These are phyloP conservation scores for Paratilapia polleni DNA, from an alignment of 2,113 vertebrate species.

Conservation along the genomic window DNA sequence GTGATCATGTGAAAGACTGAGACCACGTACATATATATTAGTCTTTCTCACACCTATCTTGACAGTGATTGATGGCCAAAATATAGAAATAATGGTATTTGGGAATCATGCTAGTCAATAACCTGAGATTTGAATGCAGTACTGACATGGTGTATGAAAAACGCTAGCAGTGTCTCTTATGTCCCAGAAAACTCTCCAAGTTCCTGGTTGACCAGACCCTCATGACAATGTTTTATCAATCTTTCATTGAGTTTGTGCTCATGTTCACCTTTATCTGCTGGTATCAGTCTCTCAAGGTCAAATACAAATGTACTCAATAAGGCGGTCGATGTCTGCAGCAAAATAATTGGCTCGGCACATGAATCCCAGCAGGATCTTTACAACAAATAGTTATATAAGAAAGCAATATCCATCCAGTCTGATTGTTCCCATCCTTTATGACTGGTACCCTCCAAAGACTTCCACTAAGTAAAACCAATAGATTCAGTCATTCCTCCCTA, in stretches of 20 bases:
- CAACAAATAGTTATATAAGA: constrained; percentile 3
- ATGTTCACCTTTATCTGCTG: constrained; percentile 6
- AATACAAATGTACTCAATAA: background rate
- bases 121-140: background rate
- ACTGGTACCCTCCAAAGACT: background rate
- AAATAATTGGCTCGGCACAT: background rate
- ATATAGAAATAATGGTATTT: background rate
- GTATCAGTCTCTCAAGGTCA: constrained; percentile 17
- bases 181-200: background rate
- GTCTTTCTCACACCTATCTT: background rate
- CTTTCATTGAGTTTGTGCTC: background rate
- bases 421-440: constrained; percentile 8
- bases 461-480: background rate
- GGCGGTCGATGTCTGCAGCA: background rate
- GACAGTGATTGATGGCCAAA: background rate
- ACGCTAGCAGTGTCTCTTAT: background rate
- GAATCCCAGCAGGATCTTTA: constrained; percentile 9
- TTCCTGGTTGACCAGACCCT: background rate
- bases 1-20: background rate
- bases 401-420: background rate
- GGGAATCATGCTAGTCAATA: background rate
- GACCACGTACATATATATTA: background rate
- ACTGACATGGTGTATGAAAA: background rate
- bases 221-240: background rate
- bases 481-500: background rate